Conservation (phyloP, 2,113 vertebrate genomes). For the Meriones unguiculatus region DNA sequence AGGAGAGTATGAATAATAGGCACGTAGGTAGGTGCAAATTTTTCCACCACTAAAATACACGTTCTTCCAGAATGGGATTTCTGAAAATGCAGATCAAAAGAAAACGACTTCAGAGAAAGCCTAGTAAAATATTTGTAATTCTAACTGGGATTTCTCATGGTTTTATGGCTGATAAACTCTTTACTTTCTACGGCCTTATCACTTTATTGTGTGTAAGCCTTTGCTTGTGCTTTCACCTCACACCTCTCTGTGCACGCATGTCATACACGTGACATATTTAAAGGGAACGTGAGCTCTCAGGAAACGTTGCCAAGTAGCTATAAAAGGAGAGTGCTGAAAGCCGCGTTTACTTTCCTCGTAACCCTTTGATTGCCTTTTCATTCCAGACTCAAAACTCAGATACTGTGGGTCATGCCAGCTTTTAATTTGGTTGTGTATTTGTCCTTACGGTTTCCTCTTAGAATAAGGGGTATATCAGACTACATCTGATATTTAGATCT, state of each 20-base stretch:
- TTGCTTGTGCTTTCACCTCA: slow-evolving; percentile 44
- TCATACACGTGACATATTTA: slow-evolving; percentile 70
- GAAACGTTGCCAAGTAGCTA: slow-evolving; percentile 68
- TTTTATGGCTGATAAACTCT: slow-evolving; percentile 7
- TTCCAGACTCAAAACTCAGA: slow-evolving; percentile 7
- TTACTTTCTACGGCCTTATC: slow-evolving; percentile 1
- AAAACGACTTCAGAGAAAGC: slow-evolving; percentile 51
- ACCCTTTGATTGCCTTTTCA: slow-evolving; percentile 23
- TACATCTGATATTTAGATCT: slow-evolving; percentile 20
- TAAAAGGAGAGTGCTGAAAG: slow-evolving; percentile 65
- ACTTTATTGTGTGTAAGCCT: slow-evolving; percentile 42
- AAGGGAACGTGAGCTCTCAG: slow-evolving; percentile 66
- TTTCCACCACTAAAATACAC: slow-evolving; percentile 10
- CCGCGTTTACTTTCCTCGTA: slow-evolving; percentile 54
- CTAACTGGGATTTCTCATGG: slow-evolving; percentile 8
- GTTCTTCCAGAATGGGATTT: background rate
- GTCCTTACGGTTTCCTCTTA: slow-evolving; percentile 22
- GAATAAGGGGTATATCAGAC: background rate
- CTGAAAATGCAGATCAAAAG: slow-evolving; percentile 22
- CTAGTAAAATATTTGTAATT: slow-evolving; percentile 29
- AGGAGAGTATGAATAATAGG: background rate
- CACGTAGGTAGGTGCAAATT: background rate
- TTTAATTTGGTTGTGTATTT: slow-evolving; percentile 53
- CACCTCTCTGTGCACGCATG: slow-evolving; percentile 53
- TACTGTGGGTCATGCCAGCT: slow-evolving; percentile 8